Conservation (phyloP, 2,888 invertebrate genomes). For the Calephelis perditalis region DNA sequence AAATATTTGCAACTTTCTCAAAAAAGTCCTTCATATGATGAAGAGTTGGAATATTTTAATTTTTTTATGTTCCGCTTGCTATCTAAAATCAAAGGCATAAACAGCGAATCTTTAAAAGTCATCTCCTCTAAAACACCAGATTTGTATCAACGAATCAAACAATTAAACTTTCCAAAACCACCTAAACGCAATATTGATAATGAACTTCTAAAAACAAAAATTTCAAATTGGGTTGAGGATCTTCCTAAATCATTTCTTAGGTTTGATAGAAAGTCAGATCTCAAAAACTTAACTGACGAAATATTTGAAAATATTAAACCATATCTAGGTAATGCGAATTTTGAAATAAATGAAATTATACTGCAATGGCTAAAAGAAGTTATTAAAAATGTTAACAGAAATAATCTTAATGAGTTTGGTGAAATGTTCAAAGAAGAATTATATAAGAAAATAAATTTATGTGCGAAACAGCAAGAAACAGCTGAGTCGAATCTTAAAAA, state of each 20-base stretch:
- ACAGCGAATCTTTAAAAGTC: constrained; percentile 17
- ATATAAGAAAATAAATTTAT: constrained; percentile 3
- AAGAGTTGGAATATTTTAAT: constrained; percentile 26
- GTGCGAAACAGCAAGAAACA: constrained; percentile 1
- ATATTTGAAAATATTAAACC: constrained; percentile 17
- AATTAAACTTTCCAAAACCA: not conserved
- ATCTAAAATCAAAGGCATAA: constrained; percentile 17
- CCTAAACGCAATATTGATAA: not conserved
- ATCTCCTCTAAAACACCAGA: constrained; percentile 18
- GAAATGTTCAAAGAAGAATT: constrained; percentile 22
- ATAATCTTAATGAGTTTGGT: constrained; percentile 16
- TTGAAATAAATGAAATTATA: constrained; percentile 19
- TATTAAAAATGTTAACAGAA: constrained; percentile 12
- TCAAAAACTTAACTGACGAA: constrained; percentile 15
- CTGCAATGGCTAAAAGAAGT: constrained; percentile 21
- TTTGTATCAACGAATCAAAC: not conserved
- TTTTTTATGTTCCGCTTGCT: constrained; percentile 23
- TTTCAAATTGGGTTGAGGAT: not conserved
- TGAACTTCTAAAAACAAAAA: not conserved
- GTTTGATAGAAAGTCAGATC: constrained; percentile 9
- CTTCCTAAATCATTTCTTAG: constrained; percentile 1
- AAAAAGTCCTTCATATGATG: constrained; percentile 9
- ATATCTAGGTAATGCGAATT: not conserved
- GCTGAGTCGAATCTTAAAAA: not conserved
- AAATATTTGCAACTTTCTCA: constrained; percentile 25